phyloP scores from a whole-genome alignment of 2,888 invertebrate species.

The Encarsia formosa region DNA sequence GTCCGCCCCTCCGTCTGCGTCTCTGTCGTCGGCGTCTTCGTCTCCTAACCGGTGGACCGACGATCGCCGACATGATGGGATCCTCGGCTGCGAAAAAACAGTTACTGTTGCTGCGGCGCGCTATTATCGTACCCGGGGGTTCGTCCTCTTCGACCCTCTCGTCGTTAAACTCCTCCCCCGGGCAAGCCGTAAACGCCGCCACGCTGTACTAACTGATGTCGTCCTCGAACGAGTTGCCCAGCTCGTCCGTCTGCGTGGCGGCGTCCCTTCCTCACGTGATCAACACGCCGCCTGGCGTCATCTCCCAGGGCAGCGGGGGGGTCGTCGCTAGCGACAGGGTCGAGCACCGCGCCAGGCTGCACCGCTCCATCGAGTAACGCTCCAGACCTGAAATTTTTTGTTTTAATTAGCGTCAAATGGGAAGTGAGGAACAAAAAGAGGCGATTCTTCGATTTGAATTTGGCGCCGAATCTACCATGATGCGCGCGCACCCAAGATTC shows the following conservation, averaged over 20 bases:
- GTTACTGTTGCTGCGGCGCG: background rate
- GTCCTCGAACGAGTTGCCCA: constrained; percentile 38
- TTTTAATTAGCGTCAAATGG: too few species aligned
- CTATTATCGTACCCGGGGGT: background rate
- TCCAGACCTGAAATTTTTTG: constrained; percentile 41
- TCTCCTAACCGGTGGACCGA: constrained; percentile 1
- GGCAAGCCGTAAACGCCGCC: constrained; percentile 36
- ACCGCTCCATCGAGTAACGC: constrained; percentile 47
- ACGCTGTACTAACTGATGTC: constrained; percentile 49
- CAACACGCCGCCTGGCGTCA: constrained; percentile 36
- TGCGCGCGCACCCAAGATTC: too few species aligned
- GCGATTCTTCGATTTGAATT: too few species aligned
- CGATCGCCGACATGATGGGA: constrained; percentile 13
- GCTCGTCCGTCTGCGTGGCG: constrained; percentile 47
- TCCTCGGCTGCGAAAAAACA: background rate
- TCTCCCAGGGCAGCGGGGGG: constrained; percentile 46
- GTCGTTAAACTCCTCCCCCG: background rate
- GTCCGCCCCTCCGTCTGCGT: background rate
- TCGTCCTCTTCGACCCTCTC: constrained; percentile 1
- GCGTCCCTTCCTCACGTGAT: constrained; percentile 47
- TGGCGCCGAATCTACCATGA: too few species aligned
- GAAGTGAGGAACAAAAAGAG: too few species aligned
- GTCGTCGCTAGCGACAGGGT: constrained; percentile 45
- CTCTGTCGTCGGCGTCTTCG: background rate
- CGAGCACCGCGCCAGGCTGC: constrained; percentile 47